Conservation (phyloP, 1,140 invertebrate species). For the Nymphalis io region DNA sequence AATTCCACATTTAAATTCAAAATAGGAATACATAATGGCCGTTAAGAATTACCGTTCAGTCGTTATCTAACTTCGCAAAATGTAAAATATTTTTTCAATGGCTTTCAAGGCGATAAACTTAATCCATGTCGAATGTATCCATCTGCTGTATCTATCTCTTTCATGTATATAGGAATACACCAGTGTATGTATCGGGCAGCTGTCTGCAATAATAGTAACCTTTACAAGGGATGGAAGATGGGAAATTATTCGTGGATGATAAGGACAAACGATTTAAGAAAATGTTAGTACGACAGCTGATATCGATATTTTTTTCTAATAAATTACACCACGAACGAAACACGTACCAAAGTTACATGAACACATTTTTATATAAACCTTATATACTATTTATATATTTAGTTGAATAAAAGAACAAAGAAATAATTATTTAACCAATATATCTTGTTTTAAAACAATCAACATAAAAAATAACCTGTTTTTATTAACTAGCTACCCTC, state of each 20-base stretch:
- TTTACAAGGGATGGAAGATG: constrained; percentile 10
- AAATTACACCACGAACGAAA: constrained; percentile 1
- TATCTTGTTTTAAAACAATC: too few relatives aligned
- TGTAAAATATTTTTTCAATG: neutral
- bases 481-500: too few relatives aligned
- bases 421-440: too few relatives aligned
- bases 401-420: too few relatives aligned
- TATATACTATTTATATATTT: too few relatives aligned
- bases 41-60: neutral
- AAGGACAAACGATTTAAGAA: constrained; percentile 7
- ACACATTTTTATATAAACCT: neutral
- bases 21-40: neutral
- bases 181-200: neutral
- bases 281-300: constrained; percentile 26
- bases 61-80: neutral
- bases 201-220: neutral
- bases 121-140: neutral
- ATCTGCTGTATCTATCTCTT: constrained; percentile 12
- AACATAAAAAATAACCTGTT: too few relatives aligned
- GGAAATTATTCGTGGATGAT: neutral
- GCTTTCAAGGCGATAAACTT: neutral
- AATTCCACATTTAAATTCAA: neutral
- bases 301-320: constrained; percentile 13
- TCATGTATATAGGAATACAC: constrained; percentile 3
- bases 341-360: too few relatives aligned